Base-by-base conservation (phyloP, 2,113 vertebrate species). In the Eidolon helvum region DNA sequence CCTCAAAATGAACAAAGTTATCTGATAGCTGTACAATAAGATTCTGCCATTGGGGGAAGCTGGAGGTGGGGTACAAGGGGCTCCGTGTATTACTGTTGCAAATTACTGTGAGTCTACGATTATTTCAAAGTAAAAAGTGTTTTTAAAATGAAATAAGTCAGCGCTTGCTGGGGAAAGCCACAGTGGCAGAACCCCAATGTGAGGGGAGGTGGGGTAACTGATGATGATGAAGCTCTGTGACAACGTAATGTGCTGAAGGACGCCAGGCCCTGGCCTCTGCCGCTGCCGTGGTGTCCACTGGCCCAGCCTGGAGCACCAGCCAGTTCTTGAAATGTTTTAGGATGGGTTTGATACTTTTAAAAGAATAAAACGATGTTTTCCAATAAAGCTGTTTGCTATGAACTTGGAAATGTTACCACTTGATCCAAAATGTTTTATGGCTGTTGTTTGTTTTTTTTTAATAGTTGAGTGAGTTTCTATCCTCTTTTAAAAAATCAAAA, bases 401-500 rank as follows among this genome's bases (percentile, higher is more conserved):
- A 91, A 63, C 72, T 91, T 87, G 65, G 89, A 95, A 97, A 84
- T 71, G 72, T 50, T 90, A 85, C 59, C 65, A 75, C 65, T 77
- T 35, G 75, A 93, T 84, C 65, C n/a, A 15, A 87, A 86, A n/a
- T 77, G 90, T 79, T 45, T 92, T 69, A 22, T 74, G 28, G 28
- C 30, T 38, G 72, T 48, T 63, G 57, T 24, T 94, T 72, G 94
- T 90, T 77, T 94, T 72, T 95, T 91, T 77, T 78, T 12, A 96
- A 84, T 33, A 86, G 79, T 40, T 89, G 61, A 94, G 40, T 63
- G n/a, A n/a, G 14, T 71, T 93, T 92, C 79, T 82, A 87, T n/a
- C 30, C 28, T 95, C 24, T 94, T 88, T 69, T 57, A 48, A 83
- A 90, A 97, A 96, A 96, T 95, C 65, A 96, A 96, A 97, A 75